Evolutionary conservation across 2,888 invertebrate genomes (phyloP).

Genomic region (Parasteatoda lunata): DNA sequence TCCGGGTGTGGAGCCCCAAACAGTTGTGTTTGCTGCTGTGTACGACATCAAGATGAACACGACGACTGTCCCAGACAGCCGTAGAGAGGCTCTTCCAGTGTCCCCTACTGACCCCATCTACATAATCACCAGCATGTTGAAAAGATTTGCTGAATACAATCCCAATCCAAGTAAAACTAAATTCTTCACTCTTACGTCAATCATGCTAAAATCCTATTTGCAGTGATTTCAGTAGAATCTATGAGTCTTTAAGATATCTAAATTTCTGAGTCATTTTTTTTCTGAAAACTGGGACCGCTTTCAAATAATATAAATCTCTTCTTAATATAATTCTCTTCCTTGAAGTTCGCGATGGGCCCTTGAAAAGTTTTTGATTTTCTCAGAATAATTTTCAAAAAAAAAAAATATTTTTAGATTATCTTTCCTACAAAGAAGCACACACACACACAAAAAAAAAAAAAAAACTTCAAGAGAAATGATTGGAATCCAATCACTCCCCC

Average conservation of each 20-base stretch:
- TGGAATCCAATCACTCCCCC: too few relatives aligned
- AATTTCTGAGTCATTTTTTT: too few relatives aligned
- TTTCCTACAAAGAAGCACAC: too few relatives aligned
- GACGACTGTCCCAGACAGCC: constrained; percentile 84
- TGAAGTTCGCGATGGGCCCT: too few relatives aligned
- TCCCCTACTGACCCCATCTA: constrained; percentile 70
- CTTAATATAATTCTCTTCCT: too few relatives aligned
- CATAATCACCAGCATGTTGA: constrained; percentile 73
- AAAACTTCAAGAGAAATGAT: too few relatives aligned
- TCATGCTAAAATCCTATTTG: not conserved
- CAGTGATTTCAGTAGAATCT: not conserved
- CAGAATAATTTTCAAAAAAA: too few relatives aligned
- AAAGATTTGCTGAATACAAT: constrained; percentile 73
- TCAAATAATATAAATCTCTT: too few relatives aligned
- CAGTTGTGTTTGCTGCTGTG: constrained; percentile 89
- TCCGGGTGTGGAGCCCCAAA: constrained; percentile 80
- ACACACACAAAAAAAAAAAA: too few relatives aligned
- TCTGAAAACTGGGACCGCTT: too few relatives aligned
- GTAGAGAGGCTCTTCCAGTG: constrained; percentile 76
- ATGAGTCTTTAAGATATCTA: not conserved
- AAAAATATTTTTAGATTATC: too few relatives aligned
- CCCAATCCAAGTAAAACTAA: constrained; percentile 71
- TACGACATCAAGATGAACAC: constrained; percentile 91
- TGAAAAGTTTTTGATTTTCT: too few relatives aligned
- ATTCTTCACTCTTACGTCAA: not conserved